Evolutionary conservation across 2,113 vertebrate genomes (phyloP).

Genomic region (Hiodon alosoides): DNA sequence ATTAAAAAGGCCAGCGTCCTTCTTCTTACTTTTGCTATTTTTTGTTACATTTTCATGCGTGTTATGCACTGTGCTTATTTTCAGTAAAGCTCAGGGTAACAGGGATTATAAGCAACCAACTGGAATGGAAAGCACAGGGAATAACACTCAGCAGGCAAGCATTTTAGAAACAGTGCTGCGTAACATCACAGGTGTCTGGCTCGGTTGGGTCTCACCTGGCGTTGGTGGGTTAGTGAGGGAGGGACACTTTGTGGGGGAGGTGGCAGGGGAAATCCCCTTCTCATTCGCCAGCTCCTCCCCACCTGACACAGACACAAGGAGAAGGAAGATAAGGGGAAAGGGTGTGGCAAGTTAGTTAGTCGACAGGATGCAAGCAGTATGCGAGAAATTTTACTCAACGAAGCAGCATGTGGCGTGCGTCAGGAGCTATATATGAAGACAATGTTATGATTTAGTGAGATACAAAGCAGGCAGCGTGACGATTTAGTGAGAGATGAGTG

Average conservation of each 20-base stretch:
- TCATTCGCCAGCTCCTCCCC: slow-evolving; percentile 64
- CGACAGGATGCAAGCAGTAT: slow-evolving; percentile 21
- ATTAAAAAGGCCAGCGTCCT: too few relatives aligned
- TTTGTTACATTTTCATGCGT: too few relatives aligned
- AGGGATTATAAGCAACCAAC: slow-evolving; percentile 28
- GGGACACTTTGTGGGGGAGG: slow-evolving; percentile 56
- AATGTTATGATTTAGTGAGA: neutral
- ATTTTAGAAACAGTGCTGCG: slow-evolving; percentile 31
- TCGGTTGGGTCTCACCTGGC: slow-evolving; percentile 60
- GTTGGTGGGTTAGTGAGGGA: slow-evolving; percentile 44
- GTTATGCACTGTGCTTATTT: neutral
- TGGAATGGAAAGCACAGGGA: slow-evolving; percentile 17
- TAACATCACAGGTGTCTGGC: neutral
- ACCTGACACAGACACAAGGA: slow-evolving; percentile 43
- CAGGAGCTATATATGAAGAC: neutral
- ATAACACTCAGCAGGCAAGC: neutral
- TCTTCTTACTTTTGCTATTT: too few relatives aligned
- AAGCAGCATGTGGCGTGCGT: neutral
- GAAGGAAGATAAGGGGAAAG: slow-evolving; percentile 18
- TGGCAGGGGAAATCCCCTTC: slow-evolving; percentile 49
- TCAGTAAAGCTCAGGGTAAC: slow-evolving; percentile 26
- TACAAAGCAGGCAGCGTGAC: neutral
- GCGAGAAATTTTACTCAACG: neutral
- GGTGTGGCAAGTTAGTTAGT: slow-evolving; percentile 7
- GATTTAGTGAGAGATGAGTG: neutral